Base-by-base conservation (phyloP, 2,888 invertebrate species). In the Dexiosoma caninum region DNA sequence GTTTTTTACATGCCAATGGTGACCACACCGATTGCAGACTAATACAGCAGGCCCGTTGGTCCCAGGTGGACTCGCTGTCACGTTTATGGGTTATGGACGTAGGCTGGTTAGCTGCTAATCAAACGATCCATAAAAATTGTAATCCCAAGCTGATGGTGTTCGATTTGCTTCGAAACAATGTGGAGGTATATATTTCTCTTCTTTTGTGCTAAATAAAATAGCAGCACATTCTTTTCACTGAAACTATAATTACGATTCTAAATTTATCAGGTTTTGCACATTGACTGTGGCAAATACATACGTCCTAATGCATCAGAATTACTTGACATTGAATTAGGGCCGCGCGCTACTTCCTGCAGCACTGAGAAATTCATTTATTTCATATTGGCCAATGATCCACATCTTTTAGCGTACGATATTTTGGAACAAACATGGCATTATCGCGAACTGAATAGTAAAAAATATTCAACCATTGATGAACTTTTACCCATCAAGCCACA, bases 51-150 rank as follows among this genome's bases (percentile, higher is more conserved):
- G 87, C 89, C 0, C 84, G 85, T 23, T 86, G 89, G 86, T 86
- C 89, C 2, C 88, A 89, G 53, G 87, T 89, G 53, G 89, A 89
- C 44, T 86, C 86, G 14, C 78, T 89, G 32, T 88, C 85, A 70
- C 85, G 89, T 1, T 66, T 89, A 2, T 89, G 89, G 89, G 85
- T 89, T 16, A 86, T 89, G 86, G 89, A 89, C 81, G 75, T 85
- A 1, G 88, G 88, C 12, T 85, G 86, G 84, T 78, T 83, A 2
- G 67, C 27, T 0, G 7, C 32, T 8, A 66, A 62, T 19, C 67
- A 66, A 14, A 82, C 60, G 9, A 72, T 67, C 12, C 67, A 30
- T 6, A 40, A 57, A 4, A 42, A 76, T 5, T 89, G 89, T 60
- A 23, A 84, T 3, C 87, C 89, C n/a, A 87, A 89, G 14, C 78